Base-by-base conservation (phyloP, 2,888 invertebrate genomes). In the Pyrrhia umbra region DNA sequence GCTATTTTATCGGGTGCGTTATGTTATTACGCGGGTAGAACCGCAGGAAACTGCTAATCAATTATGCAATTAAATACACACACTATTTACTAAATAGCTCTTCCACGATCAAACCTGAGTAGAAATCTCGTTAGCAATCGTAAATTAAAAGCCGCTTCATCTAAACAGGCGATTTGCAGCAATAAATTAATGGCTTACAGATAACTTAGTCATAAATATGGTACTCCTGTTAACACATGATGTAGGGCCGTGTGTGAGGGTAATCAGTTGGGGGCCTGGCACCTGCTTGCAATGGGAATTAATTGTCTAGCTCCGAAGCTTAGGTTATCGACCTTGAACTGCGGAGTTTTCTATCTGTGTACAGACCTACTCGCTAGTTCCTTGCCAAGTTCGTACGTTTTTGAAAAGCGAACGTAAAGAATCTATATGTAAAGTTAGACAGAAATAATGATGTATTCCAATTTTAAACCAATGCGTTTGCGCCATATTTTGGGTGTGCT, bases 251-350 rank as follows among this genome's bases (percentile, higher is more conserved):
- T 52, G 56, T 60, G 71, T 69, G 57, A 25, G 23, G 54, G 59
- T 70, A 74, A 80, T 77, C 70, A 70, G 63, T 46, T 58, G 54
- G 51, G 42, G 59, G 73, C 37, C 62, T 39, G 46, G 45, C 69
- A 73, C 77, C 73, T 73, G 73, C 74, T 68, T 68, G 20, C 27
- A 43, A 16, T 15, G 37, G 34, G 16, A 75, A 75, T 72, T 75
- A 50, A 72, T 72, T 70, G 64, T 61, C 69, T 70, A 51, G 75
- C 27, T 20, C 34, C 34, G 0, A 20, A 8, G 20, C 30, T 23
- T 6, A 25, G 51, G 49, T 69, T 57, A 55, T 43, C n/a, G 55
- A 56, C 42, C 75, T 18, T 16, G 9, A 4, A 45, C 9, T 34
- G 39, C 3, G 45, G 21, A 15, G 55, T 71, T 61, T 50, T 54